Conservation (phyloP, 1,140 invertebrate genomes). For the Drosophila bipectinata region DNA sequence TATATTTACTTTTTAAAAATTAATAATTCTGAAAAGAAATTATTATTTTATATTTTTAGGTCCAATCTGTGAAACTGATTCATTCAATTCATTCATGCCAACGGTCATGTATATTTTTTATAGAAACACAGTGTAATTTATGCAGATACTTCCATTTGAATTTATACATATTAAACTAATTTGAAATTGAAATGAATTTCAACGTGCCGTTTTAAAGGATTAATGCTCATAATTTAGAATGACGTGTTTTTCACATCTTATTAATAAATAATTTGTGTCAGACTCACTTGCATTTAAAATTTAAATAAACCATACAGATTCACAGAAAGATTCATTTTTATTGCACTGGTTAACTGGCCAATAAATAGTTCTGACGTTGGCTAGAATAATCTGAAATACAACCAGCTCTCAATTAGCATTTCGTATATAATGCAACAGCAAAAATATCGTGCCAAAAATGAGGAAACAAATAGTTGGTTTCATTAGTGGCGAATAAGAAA, state of each 20-base stretch:
- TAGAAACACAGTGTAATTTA: no score
- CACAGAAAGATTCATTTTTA: not conserved
- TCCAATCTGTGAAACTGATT: no score
- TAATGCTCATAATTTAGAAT: not conserved
- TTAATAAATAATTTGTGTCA: not conserved
- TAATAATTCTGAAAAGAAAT: no score
- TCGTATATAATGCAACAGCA: constrained; percentile 35
- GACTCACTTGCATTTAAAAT: not conserved
- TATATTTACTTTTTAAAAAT: no score
- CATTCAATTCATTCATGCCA: no score
- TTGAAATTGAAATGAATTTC: not conserved
- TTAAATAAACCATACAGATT: not conserved
- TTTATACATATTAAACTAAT: not conserved
- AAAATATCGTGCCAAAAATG: constrained; percentile 36
- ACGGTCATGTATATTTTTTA: no score
- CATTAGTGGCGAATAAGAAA: constrained; percentile 45
- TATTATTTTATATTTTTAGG: no score
- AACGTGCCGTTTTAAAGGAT: not conserved
- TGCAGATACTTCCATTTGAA: no score
- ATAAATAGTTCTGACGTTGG: not conserved
- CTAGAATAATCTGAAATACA: constrained; percentile 9
- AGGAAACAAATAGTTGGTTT: constrained; percentile 54
- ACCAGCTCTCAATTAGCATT: constrained; percentile 17
- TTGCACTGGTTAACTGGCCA: not conserved
- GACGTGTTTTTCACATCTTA: not conserved